A percentile compares a stretch with the other conserved stretches of the same genome.
These are phyloP conservation scores for Drosophila pandora DNA, from an alignment of 1,140 invertebrate genomes.

Conservation along the genomic window DNA sequence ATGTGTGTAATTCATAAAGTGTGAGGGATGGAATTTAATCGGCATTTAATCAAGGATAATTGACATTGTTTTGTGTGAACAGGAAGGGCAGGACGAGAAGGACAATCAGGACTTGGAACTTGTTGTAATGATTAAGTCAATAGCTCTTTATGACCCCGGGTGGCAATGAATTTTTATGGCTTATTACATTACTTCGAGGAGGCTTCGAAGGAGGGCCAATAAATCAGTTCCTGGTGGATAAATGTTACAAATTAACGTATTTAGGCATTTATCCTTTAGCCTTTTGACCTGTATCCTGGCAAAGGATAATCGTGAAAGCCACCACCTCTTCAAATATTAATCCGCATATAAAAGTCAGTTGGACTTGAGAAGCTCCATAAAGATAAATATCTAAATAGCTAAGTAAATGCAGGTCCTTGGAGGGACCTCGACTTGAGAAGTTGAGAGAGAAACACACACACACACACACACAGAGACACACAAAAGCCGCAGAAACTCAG, in stretches of 20 bases:
- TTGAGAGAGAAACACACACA: not conserved
- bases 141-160: not conserved
- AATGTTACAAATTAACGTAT: constrained; percentile 33
- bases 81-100: too few relatives aligned
- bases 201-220: constrained; percentile 2
- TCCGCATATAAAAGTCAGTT: constrained; percentile 54
- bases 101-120: too few relatives aligned
- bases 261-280: constrained; percentile 25
- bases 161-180: constrained; percentile 17
- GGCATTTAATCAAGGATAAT: not conserved
- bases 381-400: constrained; percentile 57
- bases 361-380: constrained; percentile 41
- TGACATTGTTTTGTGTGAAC: not conserved
- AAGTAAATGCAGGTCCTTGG: constrained; percentile 55
- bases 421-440: constrained; percentile 3
- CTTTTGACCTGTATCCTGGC: not conserved
- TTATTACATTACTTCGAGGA: constrained; percentile 28
- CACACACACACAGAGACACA: constrained; percentile 5
- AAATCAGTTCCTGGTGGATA: constrained; percentile 28
- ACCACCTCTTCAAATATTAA: constrained; percentile 43
- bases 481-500: constrained; percentile 32
- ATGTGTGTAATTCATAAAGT: not conserved
- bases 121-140: not conserved
- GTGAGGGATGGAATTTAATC: not conserved
- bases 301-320: too few relatives aligned